Percentiles rank a stretch among this genome's conserved stretches.
These are phyloP conservation scores for Alethe diademata DNA, from an alignment of 2,113 vertebrate species.

Conservation along the genomic window DNA sequence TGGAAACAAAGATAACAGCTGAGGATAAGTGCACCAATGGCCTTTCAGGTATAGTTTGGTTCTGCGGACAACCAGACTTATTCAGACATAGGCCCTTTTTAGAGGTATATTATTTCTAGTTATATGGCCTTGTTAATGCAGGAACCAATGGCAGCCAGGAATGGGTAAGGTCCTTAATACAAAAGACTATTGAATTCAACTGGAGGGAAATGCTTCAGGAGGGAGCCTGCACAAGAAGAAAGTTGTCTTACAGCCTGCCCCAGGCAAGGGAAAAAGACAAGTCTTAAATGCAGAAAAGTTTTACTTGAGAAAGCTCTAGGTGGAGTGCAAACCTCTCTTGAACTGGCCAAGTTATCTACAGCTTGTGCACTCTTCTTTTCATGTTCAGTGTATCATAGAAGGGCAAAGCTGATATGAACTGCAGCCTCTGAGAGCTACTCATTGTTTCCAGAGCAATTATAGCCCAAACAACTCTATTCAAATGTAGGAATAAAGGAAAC, in stretches of 20 bases:
- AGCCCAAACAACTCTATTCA: background rate
- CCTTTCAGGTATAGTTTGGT: background rate
- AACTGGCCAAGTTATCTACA: background rate
- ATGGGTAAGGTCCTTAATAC: background rate
- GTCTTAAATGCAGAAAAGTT: background rate
- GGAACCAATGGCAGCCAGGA: background rate
- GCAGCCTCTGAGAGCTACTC: background rate
- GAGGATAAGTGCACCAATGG: background rate
- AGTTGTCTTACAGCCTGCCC: background rate
- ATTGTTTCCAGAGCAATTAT: background rate
- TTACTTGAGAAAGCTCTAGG: background rate
- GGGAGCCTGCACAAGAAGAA: background rate
- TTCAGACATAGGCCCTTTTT: background rate
- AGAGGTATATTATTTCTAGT: background rate
- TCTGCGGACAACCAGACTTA: background rate
- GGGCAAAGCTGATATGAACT: background rate
- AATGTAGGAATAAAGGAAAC: background rate
- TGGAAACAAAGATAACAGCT: background rate
- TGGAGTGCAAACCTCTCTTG: background rate
- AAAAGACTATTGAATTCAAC: background rate
- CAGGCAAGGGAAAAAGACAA: background rate
- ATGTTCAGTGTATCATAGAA: fast-evolving
- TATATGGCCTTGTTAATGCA: background rate
- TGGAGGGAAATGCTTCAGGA: background rate
- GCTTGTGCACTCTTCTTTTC: background rate